Evolutionary conservation across 2,797 vertebrate species (phyloP), one percentile per base, ranked within the genome.

Genomic region (Takifugu ocellatus): DNA sequence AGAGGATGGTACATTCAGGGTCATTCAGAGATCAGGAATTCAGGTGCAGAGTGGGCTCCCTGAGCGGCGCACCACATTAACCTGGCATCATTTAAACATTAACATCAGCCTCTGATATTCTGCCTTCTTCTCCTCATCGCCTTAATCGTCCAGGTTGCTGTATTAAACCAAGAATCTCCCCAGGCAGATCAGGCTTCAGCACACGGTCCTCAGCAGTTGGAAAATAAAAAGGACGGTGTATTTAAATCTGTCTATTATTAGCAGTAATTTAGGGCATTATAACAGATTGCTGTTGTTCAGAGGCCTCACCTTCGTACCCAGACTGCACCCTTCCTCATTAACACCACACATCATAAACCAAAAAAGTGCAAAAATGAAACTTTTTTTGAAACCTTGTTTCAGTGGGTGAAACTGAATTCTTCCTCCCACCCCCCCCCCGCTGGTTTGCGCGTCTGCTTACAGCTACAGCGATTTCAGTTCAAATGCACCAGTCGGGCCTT

Each of bases 121-220:
- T 75, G 33, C 47, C 17, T 66, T 70, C 15, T 27, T 65, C 72
- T 77, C 51, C 60, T 63, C 49, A 45, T 69, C 51, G 66, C 55
- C 65, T 80, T 75, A 78, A 77, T 83, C 73, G 67, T 72, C 51
- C 42, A 49, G 69, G 63, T 15, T 67, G 57, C 68, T 69, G 56
- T 62, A 69, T 59, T 77, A 74, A 80, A 73, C 68, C 59, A 75
- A 78, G 51, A 78, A 83, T 78, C 60, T 68, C 72, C 31, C 58
- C 0, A 3, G 65, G 66, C 51, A 60, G 52, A 70, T 79, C 59
- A 70, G 43, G 46, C 1, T 15, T 64, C 51, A 67, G 61, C 68
- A 63, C 61, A 42, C 53, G 31, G 69, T 77, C 56, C 49, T 70
- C 52, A 66, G 62, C 47, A 70, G 49, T 64, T 66, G 69, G 25